Evolutionary conservation across 30 jellyfish, hydroid and myxozoan species (phyloP).

Genomic region (Hydractinia symbiolongicarpus): DNA sequence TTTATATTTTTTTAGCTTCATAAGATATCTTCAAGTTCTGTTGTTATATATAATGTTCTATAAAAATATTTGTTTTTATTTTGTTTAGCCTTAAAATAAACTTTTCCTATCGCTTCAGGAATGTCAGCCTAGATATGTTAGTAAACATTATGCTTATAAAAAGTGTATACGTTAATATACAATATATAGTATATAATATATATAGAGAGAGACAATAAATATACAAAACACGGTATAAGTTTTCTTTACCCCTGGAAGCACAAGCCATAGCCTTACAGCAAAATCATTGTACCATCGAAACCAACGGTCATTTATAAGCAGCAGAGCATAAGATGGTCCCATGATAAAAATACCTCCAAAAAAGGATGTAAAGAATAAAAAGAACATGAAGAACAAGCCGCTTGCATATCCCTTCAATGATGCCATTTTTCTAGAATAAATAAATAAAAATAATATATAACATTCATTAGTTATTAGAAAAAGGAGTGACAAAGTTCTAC

Average conservation of each 20-base stretch:
- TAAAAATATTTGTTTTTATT: no score
- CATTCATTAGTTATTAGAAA: no score
- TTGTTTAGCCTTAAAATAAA: background rate
- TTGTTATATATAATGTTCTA: no score
- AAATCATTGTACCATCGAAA: conserved; percentile 60
- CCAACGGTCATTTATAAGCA: conserved; percentile 45
- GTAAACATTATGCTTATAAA: background rate
- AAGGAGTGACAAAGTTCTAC: no score
- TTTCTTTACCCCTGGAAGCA: conserved; percentile 77
- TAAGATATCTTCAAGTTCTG: no score
- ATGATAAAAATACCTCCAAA: conserved; percentile 59
- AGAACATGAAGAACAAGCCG: conserved; percentile 18
- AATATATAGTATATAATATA: no score
- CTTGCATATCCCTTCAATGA: conserved; percentile 7
- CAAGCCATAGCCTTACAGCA: conserved; percentile 53
- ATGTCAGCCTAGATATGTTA: background rate
- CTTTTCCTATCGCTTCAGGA: background rate
- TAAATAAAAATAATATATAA: background rate
- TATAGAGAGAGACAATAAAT: no score
- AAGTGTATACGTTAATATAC: background rate
- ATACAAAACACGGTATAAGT: no score
- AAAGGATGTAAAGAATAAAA: conserved; percentile 40
- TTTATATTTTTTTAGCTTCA: no score
- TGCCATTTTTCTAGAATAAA: background rate
- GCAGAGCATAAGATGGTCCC: conserved; percentile 61